Conservation (phyloP, 2,888 invertebrate species). For the Stomorhina lunata region DNA sequence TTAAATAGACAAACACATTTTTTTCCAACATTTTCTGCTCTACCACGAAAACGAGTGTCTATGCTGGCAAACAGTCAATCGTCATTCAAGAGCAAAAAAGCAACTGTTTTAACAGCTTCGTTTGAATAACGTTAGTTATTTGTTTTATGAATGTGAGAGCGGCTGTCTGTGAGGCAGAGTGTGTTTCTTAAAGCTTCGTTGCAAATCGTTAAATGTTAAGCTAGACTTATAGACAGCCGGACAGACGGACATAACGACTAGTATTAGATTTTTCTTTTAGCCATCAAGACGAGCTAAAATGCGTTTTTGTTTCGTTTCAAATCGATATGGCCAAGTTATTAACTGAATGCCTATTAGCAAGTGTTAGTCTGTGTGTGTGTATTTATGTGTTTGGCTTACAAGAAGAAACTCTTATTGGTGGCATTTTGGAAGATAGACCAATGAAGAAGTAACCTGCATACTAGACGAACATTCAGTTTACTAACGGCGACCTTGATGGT, state of each 20-base stretch:
- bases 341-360: neutral
- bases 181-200: conserved; percentile 51
- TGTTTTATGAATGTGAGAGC: neutral
- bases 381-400: conserved; percentile 27
- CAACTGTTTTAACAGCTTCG: conserved; percentile 26
- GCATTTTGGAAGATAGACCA: conserved; percentile 64
- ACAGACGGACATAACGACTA: conserved; percentile 28
- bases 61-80: no score
- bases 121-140: conserved; percentile 51
- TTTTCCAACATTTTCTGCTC: conserved; percentile 3
- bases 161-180: neutral
- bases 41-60: neutral
- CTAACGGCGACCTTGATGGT: conserved; percentile 80
- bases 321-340: conserved; percentile 33
- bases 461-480: conserved; percentile 75
- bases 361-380: neutral
- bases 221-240: no score
- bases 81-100: neutral
- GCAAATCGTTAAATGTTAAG: conserved; percentile 40
- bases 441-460: conserved; percentile 69
- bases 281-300: conserved; percentile 37
- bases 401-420: conserved; percentile 59
- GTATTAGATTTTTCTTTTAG: conserved; percentile 50
- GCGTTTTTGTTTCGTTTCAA: conserved; percentile 41
- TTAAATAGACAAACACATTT: neutral